These are phyloP conservation scores for Styela clava DNA, from an alignment of 23 tunicate genomes.

Conservation along the genomic window DNA sequence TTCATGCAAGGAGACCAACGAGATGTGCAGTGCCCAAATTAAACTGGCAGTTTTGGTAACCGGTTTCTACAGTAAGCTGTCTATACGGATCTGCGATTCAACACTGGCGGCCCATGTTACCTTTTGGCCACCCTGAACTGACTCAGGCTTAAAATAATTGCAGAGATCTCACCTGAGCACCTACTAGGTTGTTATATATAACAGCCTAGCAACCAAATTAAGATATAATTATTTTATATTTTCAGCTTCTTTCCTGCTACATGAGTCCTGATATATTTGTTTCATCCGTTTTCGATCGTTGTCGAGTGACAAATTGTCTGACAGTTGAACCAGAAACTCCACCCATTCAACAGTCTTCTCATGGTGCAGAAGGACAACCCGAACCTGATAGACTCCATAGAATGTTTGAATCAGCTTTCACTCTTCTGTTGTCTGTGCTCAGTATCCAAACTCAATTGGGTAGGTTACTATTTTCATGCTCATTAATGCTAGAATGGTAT, in stretches of 20 bases:
- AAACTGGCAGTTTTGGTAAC: no score
- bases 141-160: no score
- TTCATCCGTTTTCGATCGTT: slow-evolving; percentile 63
- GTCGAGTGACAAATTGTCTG: slow-evolving; percentile 53
- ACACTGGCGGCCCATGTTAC: no score
- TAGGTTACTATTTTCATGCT: slow-evolving; percentile 12
- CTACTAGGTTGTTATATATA: no score
- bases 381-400: slow-evolving; percentile 43
- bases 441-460: slow-evolving; percentile 48
- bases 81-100: no score
- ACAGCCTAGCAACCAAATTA: no score
- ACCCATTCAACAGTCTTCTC: not conserved
- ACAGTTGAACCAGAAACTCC: slow-evolving; percentile 18
- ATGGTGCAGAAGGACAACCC: slow-evolving; percentile 29
- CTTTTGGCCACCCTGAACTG: no score
- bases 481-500: no score
- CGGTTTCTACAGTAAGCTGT: no score
- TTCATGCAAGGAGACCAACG: no score
- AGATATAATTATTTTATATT: not conserved
- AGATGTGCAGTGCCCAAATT: no score
- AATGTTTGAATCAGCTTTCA: slow-evolving; percentile 76
- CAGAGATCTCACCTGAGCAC: no score
- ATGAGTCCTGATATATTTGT: slow-evolving; percentile 63
- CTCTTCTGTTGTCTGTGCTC: slow-evolving; percentile 38
- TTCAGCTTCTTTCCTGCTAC: slow-evolving; percentile 54